These are phyloP conservation scores for Xiphorhynchus erythropygius DNA, from an alignment of 2,797 vertebrate species.

Conservation along the genomic window DNA sequence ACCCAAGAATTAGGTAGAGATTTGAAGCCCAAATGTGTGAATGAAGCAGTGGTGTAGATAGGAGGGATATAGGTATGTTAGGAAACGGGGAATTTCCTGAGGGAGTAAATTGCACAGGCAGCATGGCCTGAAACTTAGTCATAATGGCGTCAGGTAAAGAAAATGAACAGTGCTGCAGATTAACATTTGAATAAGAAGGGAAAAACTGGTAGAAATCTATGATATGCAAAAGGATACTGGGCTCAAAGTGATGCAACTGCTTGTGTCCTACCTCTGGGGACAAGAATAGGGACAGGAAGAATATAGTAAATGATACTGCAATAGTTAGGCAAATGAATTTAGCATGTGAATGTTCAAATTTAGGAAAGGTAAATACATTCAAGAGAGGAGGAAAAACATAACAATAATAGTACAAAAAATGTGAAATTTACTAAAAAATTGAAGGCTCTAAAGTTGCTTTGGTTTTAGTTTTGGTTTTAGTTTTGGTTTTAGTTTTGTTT, in stretches of 20 bases:
- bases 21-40: background rate
- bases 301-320: background rate
- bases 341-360: background rate
- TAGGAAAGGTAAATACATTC: background rate
- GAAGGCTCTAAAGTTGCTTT: background rate
- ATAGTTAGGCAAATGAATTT: background rate
- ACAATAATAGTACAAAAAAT: background rate
- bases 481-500: too few species aligned
- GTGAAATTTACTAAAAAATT: background rate
- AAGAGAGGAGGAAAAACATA: background rate
- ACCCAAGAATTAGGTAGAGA: background rate
- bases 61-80: background rate
- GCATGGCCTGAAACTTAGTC: background rate
- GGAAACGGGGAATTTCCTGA: background rate
- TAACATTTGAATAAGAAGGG: background rate
- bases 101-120: background rate
- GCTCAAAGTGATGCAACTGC: background rate
- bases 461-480: background rate
- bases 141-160: background rate
- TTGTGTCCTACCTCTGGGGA: background rate
- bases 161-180: background rate
- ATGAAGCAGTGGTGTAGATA: background rate
- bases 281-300: background rate
- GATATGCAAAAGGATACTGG: background rate
- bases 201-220: background rate